Evolutionary conservation across 2,888 invertebrate genomes (phyloP), one percentile per base, ranked within the genome.

Genomic region (Hartigia nigra): DNA sequence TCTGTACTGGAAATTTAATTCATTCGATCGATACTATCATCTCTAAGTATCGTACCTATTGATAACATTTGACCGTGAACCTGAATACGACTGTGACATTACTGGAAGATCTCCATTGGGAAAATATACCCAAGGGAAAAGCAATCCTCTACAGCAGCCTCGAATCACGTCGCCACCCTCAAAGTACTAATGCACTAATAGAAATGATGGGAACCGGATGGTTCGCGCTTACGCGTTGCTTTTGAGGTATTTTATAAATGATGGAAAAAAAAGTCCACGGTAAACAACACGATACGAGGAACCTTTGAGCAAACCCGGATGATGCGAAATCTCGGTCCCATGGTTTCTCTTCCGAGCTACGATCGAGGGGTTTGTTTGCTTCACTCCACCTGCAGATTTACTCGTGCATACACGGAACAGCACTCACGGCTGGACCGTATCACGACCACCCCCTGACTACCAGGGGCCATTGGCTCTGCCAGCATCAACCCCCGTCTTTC

Each of bases 371-470:
- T 83, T 80, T 82, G 80, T 84, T 84, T 82, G 78, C 79, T 77
- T 79, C 80, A 80, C 80, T 87, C 85, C 86, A 87, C 87, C 88
- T 86, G 86, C 87, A 86, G 86, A 90, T 89, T 89, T 88, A 84
- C 86, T 85, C 86, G 86, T 86, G 87, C 88, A 86, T 88, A 89
- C 90, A 89, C 86, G 89, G 85, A 89, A 89, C 87, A 89, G 87
- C 90, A 90, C 90, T 90, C 87, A 84, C 80, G 82, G 82, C 81
- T 83, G 72, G 34, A 72, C 34, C 34, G 72, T 34, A 72, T 34
- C 72, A 31, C 31, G 23, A 72, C 72, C 72, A 34, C 34, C 72
- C 72, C 72, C 31, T 72, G 14, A 31, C 34, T 55, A 55, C 23
- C 55, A 55, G 55, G 55, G 55, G 55, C 23, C 55, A 55, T 55